Conservation (phyloP, 2,113 vertebrate species). For the Oreocharis arfaki region DNA sequence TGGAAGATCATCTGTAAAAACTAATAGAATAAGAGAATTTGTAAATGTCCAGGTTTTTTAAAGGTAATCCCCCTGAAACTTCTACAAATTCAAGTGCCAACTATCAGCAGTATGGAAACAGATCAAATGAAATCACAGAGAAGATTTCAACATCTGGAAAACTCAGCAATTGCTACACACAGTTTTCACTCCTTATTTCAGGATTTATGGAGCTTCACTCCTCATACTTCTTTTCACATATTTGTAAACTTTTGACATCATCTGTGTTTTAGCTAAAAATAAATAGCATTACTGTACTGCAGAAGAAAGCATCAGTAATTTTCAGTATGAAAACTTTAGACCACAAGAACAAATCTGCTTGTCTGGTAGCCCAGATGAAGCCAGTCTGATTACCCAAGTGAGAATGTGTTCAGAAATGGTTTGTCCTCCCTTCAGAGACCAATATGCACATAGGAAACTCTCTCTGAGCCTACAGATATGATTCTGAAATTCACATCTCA, state of each 20-base stretch:
- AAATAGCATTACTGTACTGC: neutral
- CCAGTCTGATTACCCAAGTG: neutral
- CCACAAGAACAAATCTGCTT: neutral
- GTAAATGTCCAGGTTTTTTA: neutral
- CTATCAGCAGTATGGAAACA: neutral
- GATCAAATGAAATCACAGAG: neutral
- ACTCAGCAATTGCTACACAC: neutral
- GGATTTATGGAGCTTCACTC: neutral
- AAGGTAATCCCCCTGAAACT: neutral
- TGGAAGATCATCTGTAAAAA: neutral
- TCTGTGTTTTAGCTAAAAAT: neutral
- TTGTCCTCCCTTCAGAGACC: neutral
- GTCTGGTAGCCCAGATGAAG: neutral
- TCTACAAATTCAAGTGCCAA: neutral
- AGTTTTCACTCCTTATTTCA: neutral
- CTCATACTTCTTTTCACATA: neutral
- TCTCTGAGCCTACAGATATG: neutral
- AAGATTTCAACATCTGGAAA: neutral
- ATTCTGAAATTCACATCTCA: neutral
- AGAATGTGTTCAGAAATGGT: neutral
- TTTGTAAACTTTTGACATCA: neutral
- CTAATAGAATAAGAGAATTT: neutral
- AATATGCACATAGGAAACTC: neutral
- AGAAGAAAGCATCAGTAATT: neutral
- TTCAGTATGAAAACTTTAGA: neutral